phyloP scores from a whole-genome alignment of 1,140 invertebrate species.

The Cherax quadricarinatus region DNA sequence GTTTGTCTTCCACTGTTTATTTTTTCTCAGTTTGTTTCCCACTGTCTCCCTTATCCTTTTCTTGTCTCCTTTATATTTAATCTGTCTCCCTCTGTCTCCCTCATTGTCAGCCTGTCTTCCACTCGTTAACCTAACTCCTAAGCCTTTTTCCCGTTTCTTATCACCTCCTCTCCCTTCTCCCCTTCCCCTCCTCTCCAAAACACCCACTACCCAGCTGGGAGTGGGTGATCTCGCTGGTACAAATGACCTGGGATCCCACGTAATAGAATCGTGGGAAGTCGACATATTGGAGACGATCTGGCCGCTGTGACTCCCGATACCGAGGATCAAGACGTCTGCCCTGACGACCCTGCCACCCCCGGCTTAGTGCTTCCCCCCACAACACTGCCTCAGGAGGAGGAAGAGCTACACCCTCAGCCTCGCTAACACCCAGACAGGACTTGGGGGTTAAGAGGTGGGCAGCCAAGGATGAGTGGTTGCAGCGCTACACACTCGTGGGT shows the following conservation, averaged over 20 bases:
- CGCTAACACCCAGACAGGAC: no score
- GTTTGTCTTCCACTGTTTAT: no score
- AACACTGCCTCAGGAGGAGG: background rate
- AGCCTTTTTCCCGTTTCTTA: background rate
- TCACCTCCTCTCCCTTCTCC: background rate
- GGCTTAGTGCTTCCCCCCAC: background rate
- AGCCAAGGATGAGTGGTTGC: no score
- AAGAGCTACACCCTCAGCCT: background rate
- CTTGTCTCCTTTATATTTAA: no score
- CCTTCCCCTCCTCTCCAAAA: no score
- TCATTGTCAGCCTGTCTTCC: no score
- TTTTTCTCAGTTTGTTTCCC: no score
- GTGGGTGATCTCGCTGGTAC: conserved; percentile 17
- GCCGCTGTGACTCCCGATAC: conserved; percentile 44
- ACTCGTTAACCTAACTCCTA: no score
- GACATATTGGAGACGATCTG: conserved; percentile 39
- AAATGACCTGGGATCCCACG: conserved; percentile 44
- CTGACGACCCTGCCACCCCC: background rate
- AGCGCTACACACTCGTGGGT: no score
- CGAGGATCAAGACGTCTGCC: conserved; percentile 14
- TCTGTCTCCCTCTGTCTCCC: no score
- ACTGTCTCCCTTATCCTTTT: no score
- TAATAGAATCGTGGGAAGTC: conserved; percentile 57
- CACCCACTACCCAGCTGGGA: background rate
- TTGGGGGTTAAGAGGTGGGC: no score